These are phyloP conservation scores for Hypothenemus hampei DNA, from an alignment of 1,140 invertebrate genomes.

Conservation along the genomic window DNA sequence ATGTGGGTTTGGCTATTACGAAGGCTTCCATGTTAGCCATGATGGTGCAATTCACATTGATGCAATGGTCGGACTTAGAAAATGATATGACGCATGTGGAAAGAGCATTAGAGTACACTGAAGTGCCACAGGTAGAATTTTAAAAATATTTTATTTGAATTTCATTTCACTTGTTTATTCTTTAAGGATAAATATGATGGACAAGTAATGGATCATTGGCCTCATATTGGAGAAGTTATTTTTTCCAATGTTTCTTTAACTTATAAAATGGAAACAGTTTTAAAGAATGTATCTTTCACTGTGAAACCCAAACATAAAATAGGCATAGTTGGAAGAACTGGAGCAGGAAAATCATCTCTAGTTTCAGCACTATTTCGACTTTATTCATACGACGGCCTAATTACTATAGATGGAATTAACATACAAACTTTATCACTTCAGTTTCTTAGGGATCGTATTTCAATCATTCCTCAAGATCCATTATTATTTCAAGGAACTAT, in stretches of 20 bases:
- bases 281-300: slow-evolving; percentile 67
- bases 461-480: slow-evolving; percentile 84
- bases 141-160: neutral
- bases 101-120: slow-evolving; percentile 69
- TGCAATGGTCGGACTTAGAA: slow-evolving; percentile 61
- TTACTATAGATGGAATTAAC: slow-evolving; percentile 57
- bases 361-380: slow-evolving; percentile 65
- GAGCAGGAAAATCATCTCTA: slow-evolving; percentile 80
- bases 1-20: slow-evolving; percentile 58
- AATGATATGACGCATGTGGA: slow-evolving; percentile 81
- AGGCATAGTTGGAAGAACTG: slow-evolving; percentile 82
- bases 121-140: slow-evolving; percentile 51
- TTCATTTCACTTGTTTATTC: slow-evolving; percentile 42
- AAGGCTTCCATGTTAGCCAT: slow-evolving; percentile 40
- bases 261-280: slow-evolving; percentile 66
- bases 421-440: slow-evolving; percentile 60
- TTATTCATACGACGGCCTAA: slow-evolving; percentile 50
- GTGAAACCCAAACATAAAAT: slow-evolving; percentile 59
- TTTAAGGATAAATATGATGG: slow-evolving; percentile 58
- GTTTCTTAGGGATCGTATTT: slow-evolving; percentile 69
- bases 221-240: slow-evolving; percentile 61
- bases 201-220: slow-evolving; percentile 54
- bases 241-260: slow-evolving; percentile 63
- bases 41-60: slow-evolving; percentile 57
- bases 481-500: slow-evolving; percentile 64